Percentiles rank a stretch among this genome's conserved stretches.
These are phyloP conservation scores for Mythimna albipuncta DNA, from an alignment of 2,888 invertebrate genomes.

Conservation along the genomic window DNA sequence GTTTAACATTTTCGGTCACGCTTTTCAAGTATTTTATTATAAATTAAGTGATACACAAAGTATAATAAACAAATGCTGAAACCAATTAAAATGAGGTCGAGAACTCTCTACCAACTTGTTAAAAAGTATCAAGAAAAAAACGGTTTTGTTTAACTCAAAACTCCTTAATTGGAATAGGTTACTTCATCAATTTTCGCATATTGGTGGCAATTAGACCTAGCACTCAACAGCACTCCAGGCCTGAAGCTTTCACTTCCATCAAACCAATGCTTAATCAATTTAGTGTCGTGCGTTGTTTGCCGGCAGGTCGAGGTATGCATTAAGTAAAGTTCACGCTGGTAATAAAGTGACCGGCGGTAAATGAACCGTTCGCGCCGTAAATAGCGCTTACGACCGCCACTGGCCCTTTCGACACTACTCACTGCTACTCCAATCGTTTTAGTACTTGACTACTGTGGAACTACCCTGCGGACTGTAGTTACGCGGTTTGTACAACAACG, in stretches of 20 bases:
- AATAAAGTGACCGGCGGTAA: constrained; percentile 82
- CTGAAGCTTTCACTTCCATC: constrained; percentile 32
- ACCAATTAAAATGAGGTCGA: background rate
- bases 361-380: constrained; percentile 82
- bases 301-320: constrained; percentile 62
- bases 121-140: constrained; percentile 6
- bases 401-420: constrained; percentile 71
- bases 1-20: background rate
- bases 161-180: constrained; percentile 7
- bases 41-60: background rate
- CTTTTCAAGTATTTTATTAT: background rate
- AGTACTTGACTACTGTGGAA: constrained; percentile 55
- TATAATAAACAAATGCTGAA: background rate
- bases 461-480: constrained; percentile 35
- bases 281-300: constrained; percentile 44
- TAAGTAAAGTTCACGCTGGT: constrained; percentile 79
- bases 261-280: constrained; percentile 49
- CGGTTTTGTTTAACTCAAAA: constrained; percentile 2
- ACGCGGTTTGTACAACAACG: constrained; percentile 16
- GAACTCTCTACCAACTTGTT: background rate
- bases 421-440: constrained; percentile 64
- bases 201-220: constrained; percentile 25
- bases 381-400: constrained; percentile 81
- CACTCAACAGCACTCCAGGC: constrained; percentile 31
- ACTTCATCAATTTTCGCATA: constrained; percentile 8